phyloP scores from a whole-genome alignment of 2,797 vertebrate genomes.

The Apogon hyalosoma region DNA sequence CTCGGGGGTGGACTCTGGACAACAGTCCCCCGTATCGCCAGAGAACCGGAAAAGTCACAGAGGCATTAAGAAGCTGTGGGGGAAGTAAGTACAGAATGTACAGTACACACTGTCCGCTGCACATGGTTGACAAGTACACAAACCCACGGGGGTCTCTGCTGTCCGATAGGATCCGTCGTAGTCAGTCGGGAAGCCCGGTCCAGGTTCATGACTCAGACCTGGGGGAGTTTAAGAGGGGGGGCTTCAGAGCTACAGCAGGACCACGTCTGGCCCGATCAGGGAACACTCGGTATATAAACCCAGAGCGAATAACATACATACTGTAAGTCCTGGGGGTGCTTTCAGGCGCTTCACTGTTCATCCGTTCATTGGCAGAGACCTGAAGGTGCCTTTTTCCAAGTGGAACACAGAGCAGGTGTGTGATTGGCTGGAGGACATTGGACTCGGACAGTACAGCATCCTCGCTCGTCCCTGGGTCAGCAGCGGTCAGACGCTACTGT shows the following conservation, averaged over 20 bases:
- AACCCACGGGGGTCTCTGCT: neutral
- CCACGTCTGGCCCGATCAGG: slow-evolving; percentile 88
- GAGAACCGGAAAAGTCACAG: slow-evolving; percentile 91
- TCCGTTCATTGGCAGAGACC: slow-evolving; percentile 81
- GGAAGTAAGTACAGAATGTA: slow-evolving; percentile 87
- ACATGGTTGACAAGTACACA: no score
- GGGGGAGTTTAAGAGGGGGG: slow-evolving; percentile 92
- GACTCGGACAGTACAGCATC: slow-evolving; percentile 90
- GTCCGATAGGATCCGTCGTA: slow-evolving; percentile 90
- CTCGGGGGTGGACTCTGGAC: slow-evolving; percentile 88
- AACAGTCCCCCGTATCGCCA: slow-evolving; percentile 89
- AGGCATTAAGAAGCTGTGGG: slow-evolving; percentile 97
- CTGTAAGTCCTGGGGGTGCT: no score
- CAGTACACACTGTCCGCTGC: neutral
- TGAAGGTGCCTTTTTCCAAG: slow-evolving; percentile 90
- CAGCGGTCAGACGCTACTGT: slow-evolving; percentile 90
- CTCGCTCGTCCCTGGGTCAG: slow-evolving; percentile 91
- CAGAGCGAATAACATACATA: neutral
- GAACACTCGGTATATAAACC: slow-evolving; percentile 70
- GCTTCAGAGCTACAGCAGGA: slow-evolving; percentile 92
- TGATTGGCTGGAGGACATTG: slow-evolving; percentile 93
- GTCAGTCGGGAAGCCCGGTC: slow-evolving; percentile 92
- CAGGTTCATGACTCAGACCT: slow-evolving; percentile 87
- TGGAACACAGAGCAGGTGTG: slow-evolving; percentile 95
- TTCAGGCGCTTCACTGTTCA: neutral